Evolutionary conservation across 2,888 invertebrate genomes (phyloP), one percentile per base, ranked within the genome.

Genomic region (Lepidonotus clava): DNA sequence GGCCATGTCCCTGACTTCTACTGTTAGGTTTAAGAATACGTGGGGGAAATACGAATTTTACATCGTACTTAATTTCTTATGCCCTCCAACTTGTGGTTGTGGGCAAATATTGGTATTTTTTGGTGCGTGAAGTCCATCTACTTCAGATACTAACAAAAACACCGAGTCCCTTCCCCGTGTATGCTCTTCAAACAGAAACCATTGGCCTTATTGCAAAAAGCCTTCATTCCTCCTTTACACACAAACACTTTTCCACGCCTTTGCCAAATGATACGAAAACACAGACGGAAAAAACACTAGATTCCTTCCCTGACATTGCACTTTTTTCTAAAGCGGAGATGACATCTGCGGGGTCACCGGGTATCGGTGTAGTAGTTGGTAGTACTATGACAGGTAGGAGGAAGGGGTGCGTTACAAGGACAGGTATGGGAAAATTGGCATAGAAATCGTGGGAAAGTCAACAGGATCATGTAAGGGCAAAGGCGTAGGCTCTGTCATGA

Each of bases 381-480:
- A 6, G 11, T 24, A 28, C 11, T 61, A 28, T 24, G n/a, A 61
- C 61, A 61, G 61, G 5, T 61, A 32, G 6, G 8, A 61, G 61
- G 61, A 32, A n/a, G 61, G 61, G 28, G 61, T 28, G 24, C n/a
- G 61, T 61, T 28, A 61, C 24, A 14, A 24, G 53, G 61, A 28
- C 4, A 32, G 61, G 28, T 61, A 61, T 61, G 61, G 61, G 61
- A 61, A 28, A 61, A 61, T 61, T n/a, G 61, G 24, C 28, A n/a
- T 61, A 11, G 24, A 24, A 61, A n/a, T 24, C 61, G 61, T 61
- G 61, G 61, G 61, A 61, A 61, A 61, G 61, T 61, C 61, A 61
- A 61, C 61, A 61, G 24, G 61, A 28, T 61, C 61, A 61, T 61
- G 61, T 61, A 61, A 61, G 61, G 61, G 24, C 61, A 32, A n/a